Evolutionary conservation across 2,113 vertebrate genomes (phyloP).

Genomic region (Atrichornis clamosus): DNA sequence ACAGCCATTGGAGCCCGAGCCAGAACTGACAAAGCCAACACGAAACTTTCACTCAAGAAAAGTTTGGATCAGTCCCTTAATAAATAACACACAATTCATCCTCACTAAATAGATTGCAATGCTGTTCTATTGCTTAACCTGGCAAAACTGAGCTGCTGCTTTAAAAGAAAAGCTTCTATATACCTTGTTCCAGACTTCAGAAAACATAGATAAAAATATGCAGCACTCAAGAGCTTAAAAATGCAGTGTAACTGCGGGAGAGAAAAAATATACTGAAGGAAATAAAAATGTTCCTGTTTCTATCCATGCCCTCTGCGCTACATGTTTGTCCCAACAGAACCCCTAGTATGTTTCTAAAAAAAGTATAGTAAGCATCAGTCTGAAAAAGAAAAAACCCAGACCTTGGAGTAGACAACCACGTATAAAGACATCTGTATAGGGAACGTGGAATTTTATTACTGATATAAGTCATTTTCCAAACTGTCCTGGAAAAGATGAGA

Average conservation of each 20-base stretch:
- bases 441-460: constrained; percentile 25
- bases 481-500: not conserved
- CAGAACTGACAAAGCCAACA: not conserved
- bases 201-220: not conserved
- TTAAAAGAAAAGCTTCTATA: not conserved
- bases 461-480: constrained; percentile 51
- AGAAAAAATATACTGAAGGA: not conserved
- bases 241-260: rapidly evolving
- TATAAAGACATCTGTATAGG: constrained; percentile 29
- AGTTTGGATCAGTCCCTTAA: not conserved
- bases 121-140: not conserved
- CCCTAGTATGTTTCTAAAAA: not conserved
- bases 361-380: not conserved
- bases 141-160: not conserved
- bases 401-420: not conserved
- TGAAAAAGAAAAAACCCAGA: not conserved
- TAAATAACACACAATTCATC: not conserved
- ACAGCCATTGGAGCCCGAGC: not conserved
- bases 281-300: not conserved
- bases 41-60: not conserved
- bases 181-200: not conserved
- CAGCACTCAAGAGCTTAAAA: not conserved
- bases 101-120: not conserved
- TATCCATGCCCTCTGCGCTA: not conserved
- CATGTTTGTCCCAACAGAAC: not conserved